Percentiles rank a stretch among this genome's conserved stretches.
These are phyloP conservation scores for Caenorhabditis sinica DNA, from an alignment of 2,888 invertebrate genomes.

Conservation along the genomic window DNA sequence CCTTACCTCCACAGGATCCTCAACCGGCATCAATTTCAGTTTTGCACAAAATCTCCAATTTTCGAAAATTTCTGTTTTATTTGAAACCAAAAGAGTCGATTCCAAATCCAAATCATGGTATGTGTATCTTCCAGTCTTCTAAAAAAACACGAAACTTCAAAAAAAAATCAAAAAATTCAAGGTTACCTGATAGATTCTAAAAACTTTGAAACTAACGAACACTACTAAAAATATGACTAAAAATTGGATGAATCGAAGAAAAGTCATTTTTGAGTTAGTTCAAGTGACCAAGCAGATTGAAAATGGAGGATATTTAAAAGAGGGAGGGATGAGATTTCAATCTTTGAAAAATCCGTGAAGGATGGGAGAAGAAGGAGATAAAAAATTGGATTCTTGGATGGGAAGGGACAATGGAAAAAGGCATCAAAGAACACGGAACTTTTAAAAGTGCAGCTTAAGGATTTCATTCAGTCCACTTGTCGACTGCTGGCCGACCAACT, in stretches of 20 bases:
- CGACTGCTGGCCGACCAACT: too few relatives aligned
- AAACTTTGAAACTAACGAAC: not conserved
- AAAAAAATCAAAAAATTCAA: too few relatives aligned
- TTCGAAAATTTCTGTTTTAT: constrained; percentile 27
- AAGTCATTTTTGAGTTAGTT: constrained; percentile 9
- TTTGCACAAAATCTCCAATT: constrained; percentile 14
- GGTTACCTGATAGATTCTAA: constrained; percentile 23
- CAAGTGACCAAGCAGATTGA: constrained; percentile 22
- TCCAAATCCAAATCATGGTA: not conserved
- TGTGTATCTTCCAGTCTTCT: not conserved
- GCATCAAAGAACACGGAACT: constrained; percentile 11
- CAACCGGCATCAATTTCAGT: not conserved
- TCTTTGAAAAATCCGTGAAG: constrained; percentile 8
- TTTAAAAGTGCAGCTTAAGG: constrained; percentile 11
- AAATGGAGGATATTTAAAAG: not conserved
- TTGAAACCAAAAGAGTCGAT: not conserved
- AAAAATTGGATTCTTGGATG: constrained; percentile 12
- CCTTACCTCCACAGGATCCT: constrained; percentile 27
- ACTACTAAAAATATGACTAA: constrained; percentile 6
- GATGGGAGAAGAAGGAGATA: not conserved
- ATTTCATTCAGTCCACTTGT: not conserved
- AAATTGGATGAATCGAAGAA: constrained; percentile 11
- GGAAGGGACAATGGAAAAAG: not conserved
- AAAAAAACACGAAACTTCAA: not conserved
- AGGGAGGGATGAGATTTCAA: not conserved